phyloP scores from a whole-genome alignment of 2,113 vertebrate species.

The Ammospiza caudacuta region DNA sequence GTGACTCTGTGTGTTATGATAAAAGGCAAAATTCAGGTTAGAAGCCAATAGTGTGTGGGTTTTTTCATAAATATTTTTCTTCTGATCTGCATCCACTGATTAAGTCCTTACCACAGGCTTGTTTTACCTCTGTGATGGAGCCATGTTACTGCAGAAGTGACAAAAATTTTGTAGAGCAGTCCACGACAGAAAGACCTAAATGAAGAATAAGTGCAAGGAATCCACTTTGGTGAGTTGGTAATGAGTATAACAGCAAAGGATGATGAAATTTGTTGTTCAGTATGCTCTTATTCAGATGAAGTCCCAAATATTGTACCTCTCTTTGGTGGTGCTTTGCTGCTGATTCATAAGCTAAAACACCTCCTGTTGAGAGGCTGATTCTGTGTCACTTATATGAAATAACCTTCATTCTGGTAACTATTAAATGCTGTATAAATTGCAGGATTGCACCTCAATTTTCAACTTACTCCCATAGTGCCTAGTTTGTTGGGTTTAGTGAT shows the following conservation, averaged over 20 bases:
- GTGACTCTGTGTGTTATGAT: not conserved
- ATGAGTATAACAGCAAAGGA: not conserved
- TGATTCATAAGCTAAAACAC: not conserved
- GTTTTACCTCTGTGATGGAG: not conserved
- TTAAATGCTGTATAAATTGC: not conserved
- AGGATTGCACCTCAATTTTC: not conserved
- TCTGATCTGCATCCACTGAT: not conserved
- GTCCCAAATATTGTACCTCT: not conserved
- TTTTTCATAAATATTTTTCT: not conserved
- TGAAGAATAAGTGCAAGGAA: not conserved
- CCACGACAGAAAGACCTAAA: not conserved
- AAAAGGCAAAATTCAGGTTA: not conserved
- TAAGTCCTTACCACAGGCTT: not conserved
- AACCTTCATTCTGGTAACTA: not conserved
- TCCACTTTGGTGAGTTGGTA: not conserved
- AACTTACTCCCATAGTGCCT: not conserved
- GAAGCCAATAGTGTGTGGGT: rapidly evolving
- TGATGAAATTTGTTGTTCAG: not conserved
- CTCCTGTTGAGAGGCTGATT: not conserved
- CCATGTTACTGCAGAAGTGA: rapidly evolving
- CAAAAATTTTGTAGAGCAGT: not conserved
- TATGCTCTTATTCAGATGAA: not conserved
- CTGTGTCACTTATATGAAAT: not conserved
- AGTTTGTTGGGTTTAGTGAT: not conserved
- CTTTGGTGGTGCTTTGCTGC: not conserved